Evolutionary conservation across 2,888 invertebrate genomes (phyloP), one percentile per base, ranked within the genome.

Genomic region (Lagria hirta): DNA sequence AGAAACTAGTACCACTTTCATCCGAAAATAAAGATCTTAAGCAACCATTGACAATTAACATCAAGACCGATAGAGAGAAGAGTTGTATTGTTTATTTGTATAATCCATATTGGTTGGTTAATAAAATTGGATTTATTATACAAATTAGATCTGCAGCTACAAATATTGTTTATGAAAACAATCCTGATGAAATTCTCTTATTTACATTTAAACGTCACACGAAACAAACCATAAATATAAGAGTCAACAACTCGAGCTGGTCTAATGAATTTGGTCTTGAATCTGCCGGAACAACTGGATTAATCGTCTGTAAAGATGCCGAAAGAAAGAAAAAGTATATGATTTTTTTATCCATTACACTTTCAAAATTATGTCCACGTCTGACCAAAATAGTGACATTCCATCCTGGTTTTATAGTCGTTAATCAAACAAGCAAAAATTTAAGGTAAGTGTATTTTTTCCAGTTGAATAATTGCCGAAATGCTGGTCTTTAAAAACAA

Each of bases 61-160:
- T 86, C 15, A 80, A 81, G 52, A 75, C 84, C 11, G 82, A 81
- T 43, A 75, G 82, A 34, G 75, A 75, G 20, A 78, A 79, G 33
- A 78, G 79, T 55, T 80, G 83, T 70, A 79, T 82, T 49, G 69
- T 89, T 36, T 78, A 78, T 60, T 74, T 89, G 60, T 85, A 86
- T 66, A 83, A 88, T 1, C 88, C 88, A 8, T 91, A 86, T 68
- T 94, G 93, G 92, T 78, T 94, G 61, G 83, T 93, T 51, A 94
- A 94, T 72, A 89, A 89, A 71, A 87, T 90, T 2, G 88, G 88
- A 7, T 72, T 93, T 48, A 89, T 92, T 2, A 69, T 94, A 51
- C 84, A 86, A 66, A 77, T 90, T 52, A 84, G 86, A 77, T 82
- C 82, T 7, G 79, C 80, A 1, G 75, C 78, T 35, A 78, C 81